These are phyloP conservation scores for Drosophila ezoana DNA, from an alignment of 2,888 invertebrate species.

Conservation along the genomic window DNA sequence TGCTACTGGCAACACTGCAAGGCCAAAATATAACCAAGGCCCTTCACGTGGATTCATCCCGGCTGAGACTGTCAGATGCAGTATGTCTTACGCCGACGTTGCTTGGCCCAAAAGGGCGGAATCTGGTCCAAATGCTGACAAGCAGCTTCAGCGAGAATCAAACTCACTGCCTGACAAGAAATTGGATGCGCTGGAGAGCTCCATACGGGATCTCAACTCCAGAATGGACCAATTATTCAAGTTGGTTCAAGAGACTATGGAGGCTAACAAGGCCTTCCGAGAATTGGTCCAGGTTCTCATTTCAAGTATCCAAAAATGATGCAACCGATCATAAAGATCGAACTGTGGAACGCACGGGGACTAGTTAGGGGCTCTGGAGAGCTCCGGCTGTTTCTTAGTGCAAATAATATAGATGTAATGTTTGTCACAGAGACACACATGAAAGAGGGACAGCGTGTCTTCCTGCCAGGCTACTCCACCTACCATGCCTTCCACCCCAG, in stretches of 20 bases:
- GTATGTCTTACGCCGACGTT: conserved; percentile 18
- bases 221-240: conserved; percentile 33
- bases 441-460: not conserved
- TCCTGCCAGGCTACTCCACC: not conserved
- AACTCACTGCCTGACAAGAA: conserved; percentile 6
- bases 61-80: conserved; percentile 13
- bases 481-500: conserved; percentile 6
- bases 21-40: not conserved
- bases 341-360: conserved; percentile 25
- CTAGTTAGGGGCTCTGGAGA: conserved; percentile 12
- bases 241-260: conserved; percentile 8
- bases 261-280: conserved; percentile 10
- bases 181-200: conserved; percentile 6
- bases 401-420: conserved; percentile 1
- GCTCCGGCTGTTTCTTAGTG: conserved; percentile 5
- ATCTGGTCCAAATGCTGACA: conserved; percentile 5
- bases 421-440: not conserved
- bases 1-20: not conserved
- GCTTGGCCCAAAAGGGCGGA: not conserved
- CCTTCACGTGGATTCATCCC: conserved; percentile 10
- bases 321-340: conserved; percentile 9
- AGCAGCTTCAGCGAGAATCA: conserved; percentile 5
- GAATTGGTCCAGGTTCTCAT: conserved; percentile 4
- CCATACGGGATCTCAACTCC: conserved; percentile 18
- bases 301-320: conserved; percentile 3